These are phyloP conservation scores for Girardia tigrina DNA, from an alignment of 2,888 invertebrate genomes.

Conservation along the genomic window DNA sequence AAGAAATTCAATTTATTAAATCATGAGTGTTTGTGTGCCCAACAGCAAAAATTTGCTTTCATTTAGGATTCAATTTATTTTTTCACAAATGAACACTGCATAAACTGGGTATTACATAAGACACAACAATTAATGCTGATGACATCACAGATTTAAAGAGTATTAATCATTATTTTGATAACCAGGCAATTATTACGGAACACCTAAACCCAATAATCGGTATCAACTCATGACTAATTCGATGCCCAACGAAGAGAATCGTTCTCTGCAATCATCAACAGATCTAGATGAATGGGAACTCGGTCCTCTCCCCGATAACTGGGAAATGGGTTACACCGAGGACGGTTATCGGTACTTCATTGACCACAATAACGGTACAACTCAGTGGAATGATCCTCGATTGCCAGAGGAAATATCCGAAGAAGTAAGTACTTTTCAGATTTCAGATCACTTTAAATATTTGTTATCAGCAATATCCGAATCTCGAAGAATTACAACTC, in stretches of 20 bases:
- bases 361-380: slow-evolving; percentile 55
- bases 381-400: slow-evolving; percentile 29
- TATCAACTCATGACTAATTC: neutral
- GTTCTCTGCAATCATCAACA: neutral
- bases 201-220: slow-evolving; percentile 52
- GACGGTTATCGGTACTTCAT: slow-evolving; percentile 93
- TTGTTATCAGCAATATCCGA: neutral
- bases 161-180: too few species aligned
- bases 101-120: too few species aligned
- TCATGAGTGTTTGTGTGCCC: too few species aligned
- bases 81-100: too few species aligned
- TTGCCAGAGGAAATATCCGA: slow-evolving; percentile 6
- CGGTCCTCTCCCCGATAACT: slow-evolving; percentile 80
- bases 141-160: too few species aligned
- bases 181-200: slow-evolving; percentile 58
- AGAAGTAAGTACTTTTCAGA: neutral
- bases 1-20: too few species aligned
- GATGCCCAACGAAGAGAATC: slow-evolving; percentile 35
- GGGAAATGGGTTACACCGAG: slow-evolving; percentile 93
- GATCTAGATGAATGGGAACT: slow-evolving; percentile 49
- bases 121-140: too few species aligned
- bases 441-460: too few species aligned
- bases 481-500: neutral
- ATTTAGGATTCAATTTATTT: too few species aligned
- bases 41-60: too few species aligned